Conservation (phyloP, 2,797 vertebrate genomes). For the Philypnodon macrostomus region DNA sequence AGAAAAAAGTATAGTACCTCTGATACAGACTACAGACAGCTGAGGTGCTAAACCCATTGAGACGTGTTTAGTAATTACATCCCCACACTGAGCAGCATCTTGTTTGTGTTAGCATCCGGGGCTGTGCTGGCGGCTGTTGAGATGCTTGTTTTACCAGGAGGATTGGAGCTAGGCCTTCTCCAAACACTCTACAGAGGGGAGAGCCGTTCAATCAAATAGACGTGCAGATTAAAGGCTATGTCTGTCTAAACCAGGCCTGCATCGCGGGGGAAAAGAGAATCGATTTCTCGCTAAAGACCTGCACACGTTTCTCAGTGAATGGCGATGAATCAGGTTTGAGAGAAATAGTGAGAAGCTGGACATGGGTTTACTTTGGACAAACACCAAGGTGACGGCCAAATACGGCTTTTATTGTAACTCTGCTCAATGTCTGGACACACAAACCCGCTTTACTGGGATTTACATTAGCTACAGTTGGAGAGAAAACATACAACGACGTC, state of each 20-base stretch:
- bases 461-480: constrained; percentile 1
- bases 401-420: not conserved
- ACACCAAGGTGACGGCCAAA: constrained; percentile 40
- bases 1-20: too few species aligned
- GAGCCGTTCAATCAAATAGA: constrained; percentile 71
- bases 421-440: constrained; percentile 25
- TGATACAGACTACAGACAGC: too few species aligned
- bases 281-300: constrained; percentile 72
- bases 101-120: constrained; percentile 18
- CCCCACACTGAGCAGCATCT: too few species aligned
- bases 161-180: constrained; percentile 73
- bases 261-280: constrained; percentile 72
- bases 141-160: constrained; percentile 69
- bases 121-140: constrained; percentile 46
- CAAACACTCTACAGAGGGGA: constrained; percentile 72
- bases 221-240: constrained; percentile 75
- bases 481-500: not conserved
- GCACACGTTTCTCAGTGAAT: constrained; percentile 56
- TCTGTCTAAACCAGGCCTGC: constrained; percentile 68
- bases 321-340: constrained; percentile 69
- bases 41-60: too few species aligned
- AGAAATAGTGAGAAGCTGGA: constrained; percentile 58
- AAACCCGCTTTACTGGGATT: constrained; percentile 22
- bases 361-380: constrained; percentile 63
- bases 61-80: too few species aligned